Percentiles rank a stretch among this genome's conserved stretches.
Conservation (phyloP, 2,113 vertebrate species). For the Tursiops truncatus region DNA sequence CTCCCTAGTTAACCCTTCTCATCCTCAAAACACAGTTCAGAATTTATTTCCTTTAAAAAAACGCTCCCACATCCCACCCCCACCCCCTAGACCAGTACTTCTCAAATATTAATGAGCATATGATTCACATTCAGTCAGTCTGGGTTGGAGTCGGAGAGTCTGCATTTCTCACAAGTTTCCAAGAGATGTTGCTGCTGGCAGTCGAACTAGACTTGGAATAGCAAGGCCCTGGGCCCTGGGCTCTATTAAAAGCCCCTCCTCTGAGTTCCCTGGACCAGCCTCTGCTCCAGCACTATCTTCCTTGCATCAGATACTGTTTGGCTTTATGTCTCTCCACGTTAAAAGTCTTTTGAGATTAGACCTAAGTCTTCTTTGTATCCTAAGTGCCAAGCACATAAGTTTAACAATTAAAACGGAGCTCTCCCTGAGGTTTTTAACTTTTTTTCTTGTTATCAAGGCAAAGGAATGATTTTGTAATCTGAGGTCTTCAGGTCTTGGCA, state of each 20-base stretch:
- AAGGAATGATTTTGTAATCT: constrained; percentile 35
- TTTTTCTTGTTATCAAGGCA: background rate
- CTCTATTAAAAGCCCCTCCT: background rate
- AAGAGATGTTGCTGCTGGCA: background rate
- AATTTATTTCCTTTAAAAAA: constrained; percentile 23
- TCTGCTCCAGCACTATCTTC: background rate
- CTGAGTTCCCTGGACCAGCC: background rate
- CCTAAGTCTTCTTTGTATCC: background rate
- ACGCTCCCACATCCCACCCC: background rate
- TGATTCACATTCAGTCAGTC: background rate
- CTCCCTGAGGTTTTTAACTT: background rate
- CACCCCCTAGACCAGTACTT: background rate
- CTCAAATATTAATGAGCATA: background rate
- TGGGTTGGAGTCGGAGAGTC: background rate
- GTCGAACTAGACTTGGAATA: background rate
- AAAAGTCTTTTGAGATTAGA: background rate
- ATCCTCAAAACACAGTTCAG: background rate
- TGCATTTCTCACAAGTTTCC: background rate
- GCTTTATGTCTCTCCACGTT: background rate
- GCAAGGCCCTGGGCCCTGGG: background rate
- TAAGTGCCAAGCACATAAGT: background rate
- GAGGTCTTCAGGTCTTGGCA: background rate
- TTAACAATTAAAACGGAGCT: background rate
- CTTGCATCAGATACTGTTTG: background rate
- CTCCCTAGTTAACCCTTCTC: background rate